Conservation (phyloP, 1,140 invertebrate genomes). For the Asbolus verrucosus region DNA sequence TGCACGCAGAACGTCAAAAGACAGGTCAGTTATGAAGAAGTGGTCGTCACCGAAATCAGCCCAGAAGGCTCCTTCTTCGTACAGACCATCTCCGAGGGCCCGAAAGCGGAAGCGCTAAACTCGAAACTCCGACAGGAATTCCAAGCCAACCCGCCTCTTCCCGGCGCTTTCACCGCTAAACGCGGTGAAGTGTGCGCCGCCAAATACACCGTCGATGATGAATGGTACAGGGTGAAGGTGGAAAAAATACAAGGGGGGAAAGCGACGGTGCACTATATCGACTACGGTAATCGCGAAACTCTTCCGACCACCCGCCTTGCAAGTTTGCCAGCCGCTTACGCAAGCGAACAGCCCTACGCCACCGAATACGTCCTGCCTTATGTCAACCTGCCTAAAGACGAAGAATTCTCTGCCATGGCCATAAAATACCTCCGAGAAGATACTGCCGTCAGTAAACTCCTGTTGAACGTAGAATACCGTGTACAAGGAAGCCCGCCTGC, state of each 20-base stretch:
- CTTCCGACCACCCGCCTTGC: conserved; percentile 75
- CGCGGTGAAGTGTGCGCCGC: conserved; percentile 91
- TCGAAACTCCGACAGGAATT: conserved; percentile 88
- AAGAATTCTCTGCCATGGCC: conserved; percentile 83
- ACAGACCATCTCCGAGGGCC: conserved; percentile 88
- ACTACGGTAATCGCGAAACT: conserved; percentile 90
- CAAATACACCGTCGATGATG: conserved; percentile 85
- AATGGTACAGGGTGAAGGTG: conserved; percentile 95
- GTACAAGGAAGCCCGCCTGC: conserved; percentile 73
- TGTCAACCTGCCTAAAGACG: conserved; percentile 85
- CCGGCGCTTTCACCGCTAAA: conserved; percentile 88
- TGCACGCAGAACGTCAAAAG: conserved; percentile 78
- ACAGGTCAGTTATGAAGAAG: conserved; percentile 87
- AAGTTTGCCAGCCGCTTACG: conserved; percentile 82
- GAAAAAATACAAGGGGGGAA: conserved; percentile 80
- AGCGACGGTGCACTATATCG: conserved; percentile 77
- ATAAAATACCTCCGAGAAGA: conserved; percentile 78
- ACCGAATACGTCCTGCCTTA: conserved; percentile 88
- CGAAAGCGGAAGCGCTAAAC: conserved; percentile 87
- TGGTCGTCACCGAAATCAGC: conserved; percentile 91
- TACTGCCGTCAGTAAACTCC: conserved; percentile 72
- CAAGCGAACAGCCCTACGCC: conserved; percentile 82
- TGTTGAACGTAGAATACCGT: conserved; percentile 81
- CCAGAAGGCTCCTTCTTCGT: conserved; percentile 87
- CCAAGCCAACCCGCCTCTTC: conserved; percentile 84